These are phyloP conservation scores for Archilochus colubris DNA, from an alignment of 2,113 vertebrate genomes.

Conservation along the genomic window DNA sequence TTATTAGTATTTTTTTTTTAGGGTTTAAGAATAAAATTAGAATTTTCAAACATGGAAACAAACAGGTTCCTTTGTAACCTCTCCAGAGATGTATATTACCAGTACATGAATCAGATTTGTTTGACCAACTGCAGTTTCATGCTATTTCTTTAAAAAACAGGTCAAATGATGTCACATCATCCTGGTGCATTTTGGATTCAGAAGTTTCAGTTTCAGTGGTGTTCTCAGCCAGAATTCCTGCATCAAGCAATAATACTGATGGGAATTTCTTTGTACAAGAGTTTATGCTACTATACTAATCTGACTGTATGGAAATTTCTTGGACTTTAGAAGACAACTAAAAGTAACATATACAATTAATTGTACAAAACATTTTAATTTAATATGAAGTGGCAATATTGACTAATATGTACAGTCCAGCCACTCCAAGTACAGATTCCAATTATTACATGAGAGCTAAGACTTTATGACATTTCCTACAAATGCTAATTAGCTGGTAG, in stretches of 20 bases:
- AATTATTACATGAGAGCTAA: slow-evolving; percentile 47
- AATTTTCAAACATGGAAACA: background rate
- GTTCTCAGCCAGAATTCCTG: background rate
- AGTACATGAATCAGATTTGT: background rate
- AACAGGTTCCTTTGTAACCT: background rate
- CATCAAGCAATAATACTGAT: background rate
- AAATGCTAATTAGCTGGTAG: slow-evolving; percentile 63
- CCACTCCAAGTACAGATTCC: background rate
- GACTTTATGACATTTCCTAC: slow-evolving; percentile 60
- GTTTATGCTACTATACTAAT: background rate
- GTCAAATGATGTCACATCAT: background rate
- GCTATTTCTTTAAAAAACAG: background rate
- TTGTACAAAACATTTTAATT: background rate
- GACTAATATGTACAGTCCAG: background rate
- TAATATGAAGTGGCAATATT: background rate
- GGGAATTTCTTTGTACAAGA: background rate
- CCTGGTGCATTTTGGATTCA: background rate
- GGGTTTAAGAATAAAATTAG: background rate
- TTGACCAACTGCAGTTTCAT: background rate
- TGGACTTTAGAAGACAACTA: background rate
- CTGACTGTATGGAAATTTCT: background rate
- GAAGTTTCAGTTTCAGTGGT: background rate
- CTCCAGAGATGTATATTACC: background rate
- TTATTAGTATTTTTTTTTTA: background rate
- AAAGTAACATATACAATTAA: background rate